These are phyloP conservation scores for Caenorhabditis sp. DNA, from an alignment of 2,888 invertebrate genomes.

Conservation along the genomic window DNA sequence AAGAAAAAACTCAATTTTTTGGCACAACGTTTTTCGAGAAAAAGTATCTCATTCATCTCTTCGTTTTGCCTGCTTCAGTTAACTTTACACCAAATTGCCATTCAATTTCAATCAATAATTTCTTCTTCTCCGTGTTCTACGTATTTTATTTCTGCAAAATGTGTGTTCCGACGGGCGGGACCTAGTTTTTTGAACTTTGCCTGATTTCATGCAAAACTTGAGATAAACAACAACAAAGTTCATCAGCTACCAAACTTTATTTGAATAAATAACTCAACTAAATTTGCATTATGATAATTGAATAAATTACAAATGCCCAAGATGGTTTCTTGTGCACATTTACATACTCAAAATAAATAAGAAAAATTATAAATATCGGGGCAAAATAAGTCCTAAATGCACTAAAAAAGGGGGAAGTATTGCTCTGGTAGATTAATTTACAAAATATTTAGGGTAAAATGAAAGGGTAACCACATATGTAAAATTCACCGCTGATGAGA, in stretches of 20 bases:
- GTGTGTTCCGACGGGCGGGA: background rate
- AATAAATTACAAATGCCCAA: background rate
- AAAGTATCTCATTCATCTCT: conserved; percentile 2
- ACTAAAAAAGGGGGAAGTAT: background rate
- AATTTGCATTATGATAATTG: background rate
- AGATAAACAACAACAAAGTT: background rate
- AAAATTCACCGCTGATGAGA: conserved; percentile 25
- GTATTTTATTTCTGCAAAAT: background rate
- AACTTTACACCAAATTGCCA: background rate
- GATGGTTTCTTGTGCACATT: background rate
- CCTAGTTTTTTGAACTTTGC: background rate
- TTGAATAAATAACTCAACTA: background rate
- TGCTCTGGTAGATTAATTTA: background rate
- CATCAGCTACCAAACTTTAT: background rate
- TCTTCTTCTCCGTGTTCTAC: background rate
- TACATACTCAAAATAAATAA: background rate
- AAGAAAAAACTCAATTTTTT: background rate
- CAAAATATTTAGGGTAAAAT: background rate
- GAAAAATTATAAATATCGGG: background rate
- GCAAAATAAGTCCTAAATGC: background rate
- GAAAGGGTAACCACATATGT: background rate
- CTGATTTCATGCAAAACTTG: background rate
- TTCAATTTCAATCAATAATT: background rate
- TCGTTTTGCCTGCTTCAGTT: background rate
- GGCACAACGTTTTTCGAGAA: conserved; percentile 4